Conservation (phyloP, 1,140 invertebrate species). For the Reticulitermes speratus region DNA sequence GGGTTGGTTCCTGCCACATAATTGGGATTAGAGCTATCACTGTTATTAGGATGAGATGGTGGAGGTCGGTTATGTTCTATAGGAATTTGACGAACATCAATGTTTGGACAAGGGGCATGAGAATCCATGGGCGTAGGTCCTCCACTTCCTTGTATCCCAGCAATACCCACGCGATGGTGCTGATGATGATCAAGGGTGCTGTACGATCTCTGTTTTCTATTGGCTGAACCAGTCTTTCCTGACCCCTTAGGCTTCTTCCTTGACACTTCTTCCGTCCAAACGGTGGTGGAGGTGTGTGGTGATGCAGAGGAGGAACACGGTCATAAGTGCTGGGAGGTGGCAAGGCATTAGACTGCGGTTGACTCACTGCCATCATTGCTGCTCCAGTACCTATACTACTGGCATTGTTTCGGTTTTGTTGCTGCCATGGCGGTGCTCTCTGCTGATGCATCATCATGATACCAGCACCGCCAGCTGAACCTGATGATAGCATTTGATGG, state of each 20-base stretch:
- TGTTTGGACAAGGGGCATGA: constrained; percentile 53
- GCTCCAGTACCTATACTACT: constrained; percentile 2
- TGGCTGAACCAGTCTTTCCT: constrained; percentile 39
- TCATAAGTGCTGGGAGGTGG: constrained; percentile 53
- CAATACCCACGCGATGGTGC: constrained; percentile 32
- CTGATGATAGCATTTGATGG: constrained; percentile 42
- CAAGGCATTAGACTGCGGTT: not conserved
- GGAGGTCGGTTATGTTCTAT: constrained; percentile 47
- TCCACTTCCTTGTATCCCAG: not conserved
- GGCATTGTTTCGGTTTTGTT: constrained; percentile 46
- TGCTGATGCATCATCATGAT: constrained; percentile 1
- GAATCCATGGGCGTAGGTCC: not conserved
- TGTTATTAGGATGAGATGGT: constrained; percentile 34
- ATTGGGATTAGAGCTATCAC: constrained; percentile 5
- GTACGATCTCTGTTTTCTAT: constrained; percentile 58
- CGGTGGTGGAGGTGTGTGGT: constrained; percentile 60
- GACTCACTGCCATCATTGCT: constrained; percentile 21
- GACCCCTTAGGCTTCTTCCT: constrained; percentile 57
- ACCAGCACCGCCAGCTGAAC: constrained; percentile 20
- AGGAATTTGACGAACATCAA: constrained; percentile 52
- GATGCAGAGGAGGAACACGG: constrained; percentile 69
- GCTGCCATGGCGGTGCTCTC: constrained; percentile 63
- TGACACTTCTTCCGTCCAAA: constrained; percentile 62
- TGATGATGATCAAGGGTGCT: constrained; percentile 42
- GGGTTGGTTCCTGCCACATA: constrained; percentile 33